These are phyloP conservation scores for Acromyrmex heyeri DNA, from an alignment of 1,140 invertebrate species.

Conservation along the genomic window DNA sequence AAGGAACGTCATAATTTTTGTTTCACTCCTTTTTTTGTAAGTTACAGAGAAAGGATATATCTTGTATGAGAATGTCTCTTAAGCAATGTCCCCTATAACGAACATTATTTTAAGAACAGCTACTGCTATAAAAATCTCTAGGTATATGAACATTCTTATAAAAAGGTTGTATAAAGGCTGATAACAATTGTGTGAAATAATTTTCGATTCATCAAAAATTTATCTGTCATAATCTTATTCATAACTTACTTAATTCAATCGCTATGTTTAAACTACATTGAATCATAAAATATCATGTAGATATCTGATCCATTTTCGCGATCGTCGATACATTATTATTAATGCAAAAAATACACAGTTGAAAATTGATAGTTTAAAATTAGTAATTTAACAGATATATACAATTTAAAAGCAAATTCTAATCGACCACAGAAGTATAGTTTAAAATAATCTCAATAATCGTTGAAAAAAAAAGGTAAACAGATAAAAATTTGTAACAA, in stretches of 20 bases:
- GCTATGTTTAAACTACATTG: not conserved
- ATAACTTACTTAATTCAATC: not conserved
- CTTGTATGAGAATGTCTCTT: not conserved
- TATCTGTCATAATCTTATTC: not conserved
- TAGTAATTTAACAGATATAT: no score
- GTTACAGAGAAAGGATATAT: not conserved
- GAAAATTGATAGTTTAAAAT: no score
- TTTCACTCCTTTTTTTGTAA: not conserved
- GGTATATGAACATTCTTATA: not conserved
- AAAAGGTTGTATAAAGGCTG: not conserved
- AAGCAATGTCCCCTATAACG: not conserved
- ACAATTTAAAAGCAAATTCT: not conserved
- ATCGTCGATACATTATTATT: not conserved
- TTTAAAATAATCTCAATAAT: not conserved
- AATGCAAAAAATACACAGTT: no score
- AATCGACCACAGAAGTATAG: not conserved
- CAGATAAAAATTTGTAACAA: not conserved
- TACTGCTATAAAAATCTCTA: not conserved
- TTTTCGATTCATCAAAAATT: not conserved
- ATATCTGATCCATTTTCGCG: not conserved
- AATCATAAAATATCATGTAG: not conserved
- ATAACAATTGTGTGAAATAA: not conserved
- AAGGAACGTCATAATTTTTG: not conserved
- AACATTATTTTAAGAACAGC: not conserved
- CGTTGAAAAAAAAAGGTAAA: not conserved